phyloP scores from a whole-genome alignment of 2,797 vertebrate species.

The Pogonophryne albipinna region DNA sequence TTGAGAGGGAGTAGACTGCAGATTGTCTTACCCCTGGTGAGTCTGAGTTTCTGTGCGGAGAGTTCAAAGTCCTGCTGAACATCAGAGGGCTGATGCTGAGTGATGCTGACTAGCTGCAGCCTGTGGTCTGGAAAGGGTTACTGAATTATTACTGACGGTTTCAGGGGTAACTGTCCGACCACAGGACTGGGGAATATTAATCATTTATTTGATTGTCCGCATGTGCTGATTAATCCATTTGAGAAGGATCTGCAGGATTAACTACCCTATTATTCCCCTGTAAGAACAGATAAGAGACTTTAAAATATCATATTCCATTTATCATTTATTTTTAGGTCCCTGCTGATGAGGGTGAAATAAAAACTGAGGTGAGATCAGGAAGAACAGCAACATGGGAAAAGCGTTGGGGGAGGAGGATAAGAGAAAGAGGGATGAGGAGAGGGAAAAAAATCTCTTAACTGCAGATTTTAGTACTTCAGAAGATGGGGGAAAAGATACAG shows the following conservation, averaged over 20 bases:
- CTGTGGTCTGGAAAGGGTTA: conserved; percentile 85
- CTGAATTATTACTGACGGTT: conserved; percentile 90
- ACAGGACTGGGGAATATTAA: conserved; percentile 87
- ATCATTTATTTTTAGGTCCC: conserved; percentile 91
- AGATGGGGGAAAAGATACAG: conserved; percentile 55
- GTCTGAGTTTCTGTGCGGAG: conserved; percentile 71
- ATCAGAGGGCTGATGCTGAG: conserved; percentile 81
- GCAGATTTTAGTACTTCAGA: conserved; percentile 71
- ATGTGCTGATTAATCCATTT: conserved; percentile 91
- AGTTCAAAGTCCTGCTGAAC: conserved; percentile 83
- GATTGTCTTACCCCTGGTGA: conserved; percentile 69
- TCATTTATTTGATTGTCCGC: conserved; percentile 91
- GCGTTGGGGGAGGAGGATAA: conserved; percentile 51
- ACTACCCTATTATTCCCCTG: conserved; percentile 89
- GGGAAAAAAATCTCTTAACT: conserved; percentile 46
- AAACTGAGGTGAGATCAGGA: conserved; percentile 87
- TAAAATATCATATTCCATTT: conserved; percentile 91
- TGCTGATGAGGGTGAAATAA: conserved; percentile 88
- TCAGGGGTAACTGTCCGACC: conserved; percentile 86
- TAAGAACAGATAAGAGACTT: conserved; percentile 88
- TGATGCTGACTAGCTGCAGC: conserved; percentile 78
- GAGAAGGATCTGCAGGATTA: conserved; percentile 89
- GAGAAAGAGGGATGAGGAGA: conserved; percentile 36
- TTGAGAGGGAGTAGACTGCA: conserved; percentile 48
- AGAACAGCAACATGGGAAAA: conserved; percentile 78